Evolutionary conservation across 2,797 vertebrate species (phyloP).

Genomic region (Phylloscopus collybita): DNA sequence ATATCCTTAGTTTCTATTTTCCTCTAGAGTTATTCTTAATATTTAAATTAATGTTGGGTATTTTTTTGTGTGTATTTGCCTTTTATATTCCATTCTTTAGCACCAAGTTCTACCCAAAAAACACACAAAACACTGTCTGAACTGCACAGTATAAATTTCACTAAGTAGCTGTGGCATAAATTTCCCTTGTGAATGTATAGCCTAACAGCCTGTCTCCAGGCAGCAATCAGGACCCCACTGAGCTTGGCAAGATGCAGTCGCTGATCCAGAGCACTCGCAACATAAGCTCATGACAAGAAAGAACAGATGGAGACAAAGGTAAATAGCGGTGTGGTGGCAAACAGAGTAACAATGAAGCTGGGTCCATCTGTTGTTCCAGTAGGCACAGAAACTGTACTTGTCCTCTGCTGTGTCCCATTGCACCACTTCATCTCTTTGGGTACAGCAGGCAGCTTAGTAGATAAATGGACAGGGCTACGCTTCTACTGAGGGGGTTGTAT

Average conservation of each 20-base stretch:
- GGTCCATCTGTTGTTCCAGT: slow-evolving; percentile 49
- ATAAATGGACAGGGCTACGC: background rate
- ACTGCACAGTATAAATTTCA: background rate
- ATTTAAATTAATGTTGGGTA: background rate
- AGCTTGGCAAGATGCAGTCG: slow-evolving; percentile 30
- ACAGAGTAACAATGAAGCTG: slow-evolving; percentile 23
- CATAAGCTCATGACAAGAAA: slow-evolving; percentile 50
- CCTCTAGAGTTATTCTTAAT: background rate
- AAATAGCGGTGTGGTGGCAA: slow-evolving; percentile 25
- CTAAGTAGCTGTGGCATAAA: background rate
- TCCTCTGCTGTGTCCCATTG: background rate
- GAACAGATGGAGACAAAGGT: slow-evolving; percentile 64
- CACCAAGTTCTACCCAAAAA: background rate
- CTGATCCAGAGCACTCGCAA: slow-evolving; percentile 44
- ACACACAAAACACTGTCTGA: background rate
- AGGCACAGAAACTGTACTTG: background rate
- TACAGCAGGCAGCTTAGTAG: background rate
- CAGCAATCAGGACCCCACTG: slow-evolving; percentile 31
- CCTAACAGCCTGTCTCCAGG: slow-evolving; percentile 39
- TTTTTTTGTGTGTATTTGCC: background rate
- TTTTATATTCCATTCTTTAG: background rate
- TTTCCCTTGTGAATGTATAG: background rate
- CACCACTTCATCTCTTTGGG: background rate
- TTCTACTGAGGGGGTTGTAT: background rate
- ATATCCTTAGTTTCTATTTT: background rate